Percentiles rank a stretch among this genome's conserved stretches.
phyloP scores from a whole-genome alignment of 1,140 invertebrate genomes.

The Holcopasites calliopsidis region DNA sequence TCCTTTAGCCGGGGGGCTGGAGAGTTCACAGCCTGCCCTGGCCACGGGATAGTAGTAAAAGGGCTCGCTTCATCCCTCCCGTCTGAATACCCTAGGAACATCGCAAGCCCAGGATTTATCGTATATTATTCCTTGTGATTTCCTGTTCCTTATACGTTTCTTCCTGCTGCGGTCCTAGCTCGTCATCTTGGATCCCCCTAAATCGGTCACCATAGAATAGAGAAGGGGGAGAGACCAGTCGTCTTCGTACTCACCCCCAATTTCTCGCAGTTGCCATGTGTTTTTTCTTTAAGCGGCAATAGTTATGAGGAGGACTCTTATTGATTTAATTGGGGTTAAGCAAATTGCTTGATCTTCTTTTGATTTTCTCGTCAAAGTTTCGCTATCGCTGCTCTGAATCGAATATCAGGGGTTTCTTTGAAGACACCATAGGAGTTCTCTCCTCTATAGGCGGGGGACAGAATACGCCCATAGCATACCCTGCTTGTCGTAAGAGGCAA shows the following conservation, averaged over 20 bases:
- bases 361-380: background rate
- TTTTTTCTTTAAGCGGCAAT: background rate
- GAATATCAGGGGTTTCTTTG: background rate
- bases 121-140: constrained; percentile 26
- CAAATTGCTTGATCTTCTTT: background rate
- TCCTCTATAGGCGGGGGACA: background rate
- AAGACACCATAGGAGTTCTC: background rate
- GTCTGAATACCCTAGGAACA: background rate
- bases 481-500: background rate
- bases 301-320: too few relatives aligned
- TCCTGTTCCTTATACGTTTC: constrained; percentile 17
- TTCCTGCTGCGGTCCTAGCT: background rate
- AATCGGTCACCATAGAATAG: background rate
- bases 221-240: background rate
- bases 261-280: background rate
- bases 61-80: background rate
- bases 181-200: constrained; percentile 3
- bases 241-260: background rate
- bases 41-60: background rate
- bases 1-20: background rate
- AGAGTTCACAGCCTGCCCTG: background rate
- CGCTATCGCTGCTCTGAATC: background rate
- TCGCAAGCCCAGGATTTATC: constrained; percentile 28
- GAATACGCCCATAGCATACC: background rate
- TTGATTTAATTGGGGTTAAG: background rate